Evolutionary conservation across 2,797 vertebrate species (phyloP), one percentile per base, ranked within the genome.

Genomic region (Philypnodon macrostomus): DNA sequence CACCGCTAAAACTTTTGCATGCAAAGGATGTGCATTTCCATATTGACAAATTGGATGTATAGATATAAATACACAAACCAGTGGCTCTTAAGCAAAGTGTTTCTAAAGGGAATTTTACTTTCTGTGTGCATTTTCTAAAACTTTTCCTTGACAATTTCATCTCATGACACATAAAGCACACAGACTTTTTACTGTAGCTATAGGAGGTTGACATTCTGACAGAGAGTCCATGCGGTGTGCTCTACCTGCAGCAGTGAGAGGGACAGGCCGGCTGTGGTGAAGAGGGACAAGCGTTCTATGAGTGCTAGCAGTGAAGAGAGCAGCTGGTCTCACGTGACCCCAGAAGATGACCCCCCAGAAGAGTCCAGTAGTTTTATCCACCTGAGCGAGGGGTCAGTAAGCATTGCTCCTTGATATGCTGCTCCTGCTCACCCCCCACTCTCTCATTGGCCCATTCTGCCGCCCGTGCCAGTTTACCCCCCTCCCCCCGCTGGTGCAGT

Each of bases 351-450:
- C 76, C 93, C 91, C 49, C 94, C 90, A 2, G 95, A 98, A 0
- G 97, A 99, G 84, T 92, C 91, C 1, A 97, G 95, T 81, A 98
- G 95, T 87, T 98, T 94, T 87, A 88, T 98, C 74, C 97, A 97
- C 72, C 93, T 98, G 83, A 97, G 94, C 1, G 94, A 97, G 83
- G 88, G 91, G 88, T 98, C 93, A 86, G 91, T 97, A 88, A 95
- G 90, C 88, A 26, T 75, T 64, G 73, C 79, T 80, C 73, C 65
- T 67, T 76, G 59, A 75, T 68, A 51, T 13, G 60, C 77, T 74
- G 69, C 77, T 72, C 37, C 66, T 78, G 53, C 71, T 73, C 79
- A 79, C 75, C 69, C 68, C 35, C 60, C 83, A 75, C 62, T 67
- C 83, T 76, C 62, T 67, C 83, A 85, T 81, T 65, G 80, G 81